Evolutionary conservation across 2,113 vertebrate genomes (phyloP), one percentile per base, ranked within the genome.

Genomic region (Montifringilla adamsi): DNA sequence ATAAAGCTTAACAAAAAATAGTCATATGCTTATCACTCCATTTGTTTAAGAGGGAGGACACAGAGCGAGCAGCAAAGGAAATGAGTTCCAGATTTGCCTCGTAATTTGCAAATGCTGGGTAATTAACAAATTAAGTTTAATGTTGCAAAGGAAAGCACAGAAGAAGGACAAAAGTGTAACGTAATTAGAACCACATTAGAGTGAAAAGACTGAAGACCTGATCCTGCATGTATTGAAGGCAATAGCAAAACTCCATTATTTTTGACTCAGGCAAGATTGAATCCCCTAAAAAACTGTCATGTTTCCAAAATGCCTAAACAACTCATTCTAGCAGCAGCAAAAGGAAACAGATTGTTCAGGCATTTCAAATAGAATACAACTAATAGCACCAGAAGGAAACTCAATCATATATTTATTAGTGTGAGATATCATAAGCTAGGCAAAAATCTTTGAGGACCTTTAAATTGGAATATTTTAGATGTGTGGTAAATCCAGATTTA

Each of bases 91-190:
- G 75, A 75, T 47, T 81, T 92, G 31, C 63, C n/a, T 93, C 2
- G 1, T 79, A 90, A 90, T 96, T 97, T 95, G 39, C 59, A 92
- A 97, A 94, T 86, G 46, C 20, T 83, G 22, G 31, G 22, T 88
- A 96, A 96, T 95, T 95, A 96, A 87, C 68, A 87, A 96, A 96
- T 96, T 94, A 95, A 90, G 39, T 95, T 97, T 93, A 94, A 93
- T 46, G 28, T 83, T 97, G 39, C 56, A 96, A 92, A 44, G 35
- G 84, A 96, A 95, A 96, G 77, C 84, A 91, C 67, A 95, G 72
- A 90, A 95, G 79, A 84, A 95, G 64, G 67, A 90, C 88, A 80
- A 94, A 93, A 84, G 52, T 88, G 72, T 92, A 94, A 93, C 60
- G 64, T 84, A 91, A 94, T 94, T 94, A 95, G 43, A 92, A 95